Evolutionary conservation across 2,888 invertebrate genomes (phyloP), one percentile per base, ranked within the genome.

Genomic region (Sinotaia quadrata): DNA sequence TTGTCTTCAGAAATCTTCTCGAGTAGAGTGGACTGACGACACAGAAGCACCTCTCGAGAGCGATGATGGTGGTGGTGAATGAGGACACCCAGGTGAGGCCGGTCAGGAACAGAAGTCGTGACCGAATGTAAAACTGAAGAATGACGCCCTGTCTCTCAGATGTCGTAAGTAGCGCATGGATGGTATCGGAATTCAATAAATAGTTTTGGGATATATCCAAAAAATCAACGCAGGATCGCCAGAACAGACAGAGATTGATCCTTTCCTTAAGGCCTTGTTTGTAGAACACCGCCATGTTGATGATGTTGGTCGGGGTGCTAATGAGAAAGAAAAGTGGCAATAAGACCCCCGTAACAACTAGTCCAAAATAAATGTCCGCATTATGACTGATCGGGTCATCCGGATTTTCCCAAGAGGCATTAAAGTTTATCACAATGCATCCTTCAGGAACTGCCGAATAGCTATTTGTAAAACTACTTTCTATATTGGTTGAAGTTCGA

Each of bases 231-330:
- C 27, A 18, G 5, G 54, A 54, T 21, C 31, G 54, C 8, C 4
- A 54, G 54, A 54, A 54, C 27, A 54, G 54, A 27, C 54, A 54
- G 10, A 54, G 21, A 21, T 54, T 12, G 54, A 54, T 27, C 31
- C 54, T 54, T 31, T 54, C 54, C 18, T 27, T 54, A 31, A 54
- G 24, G 5, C 29, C 29, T 18, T 24, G 54, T 27, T 54, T 54
- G 54, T 5, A 5, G 27, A 54, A 54, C 27, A 27, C 54, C 7
- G 31, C 7, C 54, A 54, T 54, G 29, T 54, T 54, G 5, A 54
- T 24, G 29, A 54, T 54, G 54, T 54, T 54, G 18, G 54, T 54
- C 4, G 54, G 54, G 10, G 27, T 31, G 29, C 54, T 54, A n/a
- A n/a, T n/a, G n/a, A n/a, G n/a, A n/a, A n/a, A n/a, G n/a, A n/a